Percentiles rank a stretch among this genome's conserved stretches.
Conservation (phyloP, 2,797 vertebrate genomes). For the Paratrypauchen microcephalus region DNA sequence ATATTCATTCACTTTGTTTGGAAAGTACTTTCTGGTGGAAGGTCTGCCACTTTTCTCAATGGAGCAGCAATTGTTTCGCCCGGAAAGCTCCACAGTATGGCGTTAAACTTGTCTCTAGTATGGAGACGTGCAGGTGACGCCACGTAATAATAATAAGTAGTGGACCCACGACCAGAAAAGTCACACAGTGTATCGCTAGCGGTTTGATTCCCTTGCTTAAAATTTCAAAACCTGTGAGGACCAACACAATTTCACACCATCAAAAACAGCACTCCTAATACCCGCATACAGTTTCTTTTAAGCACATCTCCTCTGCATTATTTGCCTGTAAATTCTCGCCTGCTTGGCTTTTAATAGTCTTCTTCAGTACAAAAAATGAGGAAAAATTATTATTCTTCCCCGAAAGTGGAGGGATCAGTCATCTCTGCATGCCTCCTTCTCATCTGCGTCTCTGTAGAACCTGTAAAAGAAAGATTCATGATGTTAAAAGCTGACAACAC, state of each 20-base stretch:
- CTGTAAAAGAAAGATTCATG: constrained; percentile 54
- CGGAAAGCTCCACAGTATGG: too few species aligned
- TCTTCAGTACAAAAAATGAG: constrained; percentile 16
- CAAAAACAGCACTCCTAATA: background rate
- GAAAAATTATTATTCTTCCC: constrained; percentile 31
- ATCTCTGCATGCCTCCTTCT: constrained; percentile 35
- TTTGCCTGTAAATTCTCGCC: background rate
- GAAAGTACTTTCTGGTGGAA: too few species aligned
- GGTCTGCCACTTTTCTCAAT: too few species aligned
- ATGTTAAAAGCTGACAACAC: constrained; percentile 38
- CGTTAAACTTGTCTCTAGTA: too few species aligned
- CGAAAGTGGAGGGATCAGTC: constrained; percentile 33
- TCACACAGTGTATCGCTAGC: background rate
- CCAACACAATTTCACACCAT: background rate
- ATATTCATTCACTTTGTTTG: too few species aligned
- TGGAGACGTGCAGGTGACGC: too few species aligned
- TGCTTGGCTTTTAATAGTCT: constrained; percentile 26
- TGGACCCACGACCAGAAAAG: background rate
- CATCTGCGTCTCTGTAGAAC: constrained; percentile 45
- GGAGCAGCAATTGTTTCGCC: too few species aligned
- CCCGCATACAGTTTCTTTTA: background rate
- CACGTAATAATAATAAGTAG: too few species aligned
- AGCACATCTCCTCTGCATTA: background rate
- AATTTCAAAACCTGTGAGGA: background rate
- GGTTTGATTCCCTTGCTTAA: constrained; percentile 22